Base-by-base conservation (phyloP, 1,140 invertebrate genomes). In the Propsilocerus akamusi region DNA sequence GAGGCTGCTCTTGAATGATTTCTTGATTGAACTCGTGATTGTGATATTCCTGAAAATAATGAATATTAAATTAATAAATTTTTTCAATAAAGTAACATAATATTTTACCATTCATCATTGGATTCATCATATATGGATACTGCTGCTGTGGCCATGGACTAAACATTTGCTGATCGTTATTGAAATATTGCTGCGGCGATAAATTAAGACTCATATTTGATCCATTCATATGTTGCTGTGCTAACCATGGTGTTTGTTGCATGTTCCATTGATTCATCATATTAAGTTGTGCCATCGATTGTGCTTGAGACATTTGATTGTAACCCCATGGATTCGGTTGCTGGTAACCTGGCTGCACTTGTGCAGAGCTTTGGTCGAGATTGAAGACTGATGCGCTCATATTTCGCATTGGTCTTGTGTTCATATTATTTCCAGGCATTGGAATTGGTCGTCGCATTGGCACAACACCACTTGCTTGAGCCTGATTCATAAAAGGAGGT, bases 201-300 rank as follows among this genome's bases (percentile, higher is more conserved):
- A 76, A 62, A 51, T 81, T 80, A 17, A 82, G 64, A 49, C 75
- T 80, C 53, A 80, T 69, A 55, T 78, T 81, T 51, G 77, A 80
- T 30, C 74, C 72, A 54, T 68, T 78, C 57, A 77, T 74, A 58
- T 68, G 71, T 54, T 50, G 64, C n/a, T 60, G 25, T 60, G 67
- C 57, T 53, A 64, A 61, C 60, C 64, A 58, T 50, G 54, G 47
- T 68, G 48, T 56, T 49, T 48, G 54, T 53, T 55, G 65, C 25
- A 56, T 60, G 23, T 63, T 61, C 52, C 50, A 60, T 56, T 10
- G 59, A 59, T 64, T 63, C 11, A 68, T 68, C 52, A 69, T 79
- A 52, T 74, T 74, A 2, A 81, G 58, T 22, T 80, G 78, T 0
- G 78, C 78, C 71, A 82, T 73, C 0, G 80, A 83, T 56, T 82